These are phyloP conservation scores for Heterodera schachtii DNA, from an alignment of 1,140 invertebrate species.

Conservation along the genomic window DNA sequence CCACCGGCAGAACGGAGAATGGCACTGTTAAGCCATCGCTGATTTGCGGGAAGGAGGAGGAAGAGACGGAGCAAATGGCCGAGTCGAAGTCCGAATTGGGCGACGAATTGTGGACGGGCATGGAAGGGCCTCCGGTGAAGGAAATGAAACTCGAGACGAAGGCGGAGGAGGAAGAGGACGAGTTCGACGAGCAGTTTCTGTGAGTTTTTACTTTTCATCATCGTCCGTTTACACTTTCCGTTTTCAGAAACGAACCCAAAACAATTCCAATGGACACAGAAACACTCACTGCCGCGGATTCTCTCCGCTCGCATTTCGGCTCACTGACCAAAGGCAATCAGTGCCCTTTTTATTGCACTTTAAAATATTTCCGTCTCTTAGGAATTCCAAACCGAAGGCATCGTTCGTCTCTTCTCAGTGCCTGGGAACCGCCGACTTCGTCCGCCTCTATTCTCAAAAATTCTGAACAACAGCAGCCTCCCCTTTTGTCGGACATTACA, in stretches of 20 bases:
- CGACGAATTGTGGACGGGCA: conserved; percentile 14
- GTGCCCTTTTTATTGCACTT: neutral
- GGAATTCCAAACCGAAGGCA: neutral
- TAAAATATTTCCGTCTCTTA: neutral
- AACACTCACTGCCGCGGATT: neutral
- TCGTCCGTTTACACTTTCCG: neutral
- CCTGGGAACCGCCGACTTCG: neutral
- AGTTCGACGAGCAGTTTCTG: neutral
- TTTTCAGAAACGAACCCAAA: conserved; percentile 4
- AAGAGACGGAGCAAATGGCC: conserved; percentile 21
- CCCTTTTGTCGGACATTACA: neutral
- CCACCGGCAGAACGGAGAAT: neutral
- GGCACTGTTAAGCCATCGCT: neutral
- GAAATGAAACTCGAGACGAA: conserved; percentile 40
- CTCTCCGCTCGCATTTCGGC: conserved; percentile 7
- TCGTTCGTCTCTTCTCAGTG: neutral
- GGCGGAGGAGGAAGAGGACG: neutral
- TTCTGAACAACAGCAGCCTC: neutral
- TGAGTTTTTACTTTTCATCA: neutral
- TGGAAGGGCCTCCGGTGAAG: conserved; percentile 31
- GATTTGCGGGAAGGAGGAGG: conserved; percentile 16
- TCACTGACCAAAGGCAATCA: neutral
- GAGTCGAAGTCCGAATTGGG: conserved; percentile 19
- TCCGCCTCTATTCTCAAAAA: neutral
- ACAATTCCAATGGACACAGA: conserved; percentile 1